Evolutionary conservation across 2,888 invertebrate genomes (phyloP).

Genomic region (Latrodectus hesperus): DNA sequence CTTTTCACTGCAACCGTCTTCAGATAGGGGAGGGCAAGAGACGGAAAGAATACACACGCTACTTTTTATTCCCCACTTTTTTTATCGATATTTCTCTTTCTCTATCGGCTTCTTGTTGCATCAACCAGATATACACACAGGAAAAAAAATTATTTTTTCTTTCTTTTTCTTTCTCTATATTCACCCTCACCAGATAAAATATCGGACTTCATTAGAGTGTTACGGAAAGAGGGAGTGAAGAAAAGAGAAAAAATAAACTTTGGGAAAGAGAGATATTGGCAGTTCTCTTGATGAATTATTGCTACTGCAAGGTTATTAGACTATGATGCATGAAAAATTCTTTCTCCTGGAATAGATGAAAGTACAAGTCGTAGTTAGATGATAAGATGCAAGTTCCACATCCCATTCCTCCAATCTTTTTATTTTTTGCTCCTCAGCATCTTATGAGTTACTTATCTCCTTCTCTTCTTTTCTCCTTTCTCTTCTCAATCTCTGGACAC

Average conservation of each 20-base stretch:
- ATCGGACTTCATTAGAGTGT: conserved; percentile 63
- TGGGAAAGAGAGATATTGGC: conserved; percentile 51
- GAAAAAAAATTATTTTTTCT: too few relatives aligned
- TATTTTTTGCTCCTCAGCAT: not conserved
- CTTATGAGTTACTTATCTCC: conserved; percentile 36
- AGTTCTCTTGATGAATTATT: conserved; percentile 62
- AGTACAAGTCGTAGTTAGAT: conserved; percentile 43
- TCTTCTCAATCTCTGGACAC: not conserved
- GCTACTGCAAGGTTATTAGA: conserved; percentile 48
- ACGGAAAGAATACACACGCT: too few relatives aligned
- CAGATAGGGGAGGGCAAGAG: not conserved
- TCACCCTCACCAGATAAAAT: conserved; percentile 51
- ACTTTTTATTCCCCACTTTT: conserved; percentile 16
- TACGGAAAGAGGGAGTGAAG: not conserved
- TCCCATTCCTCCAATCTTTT: not conserved
- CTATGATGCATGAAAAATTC: conserved; percentile 51
- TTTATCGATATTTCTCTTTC: conserved; percentile 36
- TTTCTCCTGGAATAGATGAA: conserved; percentile 18
- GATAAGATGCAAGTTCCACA: conserved; percentile 33
- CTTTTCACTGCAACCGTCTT: conserved; percentile 47
- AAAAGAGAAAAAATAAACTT: not conserved
- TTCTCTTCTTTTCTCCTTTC: not conserved
- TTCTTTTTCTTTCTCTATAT: not conserved
- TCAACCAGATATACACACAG: conserved; percentile 11
- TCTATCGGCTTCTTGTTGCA: conserved; percentile 56